Evolutionary conservation across 2,888 invertebrate genomes (phyloP), one percentile per base, ranked within the genome.

Genomic region (Parnassius mnemosyne): DNA sequence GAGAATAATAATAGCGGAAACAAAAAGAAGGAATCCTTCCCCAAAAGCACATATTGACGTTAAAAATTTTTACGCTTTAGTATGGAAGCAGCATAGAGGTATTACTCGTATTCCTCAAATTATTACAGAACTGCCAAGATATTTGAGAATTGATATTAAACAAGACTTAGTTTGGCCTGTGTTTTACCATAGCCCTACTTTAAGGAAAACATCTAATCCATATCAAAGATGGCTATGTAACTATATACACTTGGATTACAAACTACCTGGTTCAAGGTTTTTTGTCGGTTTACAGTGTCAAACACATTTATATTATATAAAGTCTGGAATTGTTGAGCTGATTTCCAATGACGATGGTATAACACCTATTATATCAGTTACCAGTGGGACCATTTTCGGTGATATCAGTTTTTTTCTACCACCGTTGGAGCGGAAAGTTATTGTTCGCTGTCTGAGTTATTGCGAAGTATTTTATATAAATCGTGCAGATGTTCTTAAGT

Each of bases 151-250:
- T 9, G 82, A 83, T 10, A 76, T 88, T 9, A 76, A 71, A 55
- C 77, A 79, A 66, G 88, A 88, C 68, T 71, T 88, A 46, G 71
- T 81, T 25, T 88, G 88, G 88, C 78, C 79, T 5, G 68, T 88
- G 25, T 86, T 81, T 68, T 76, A 82, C 56, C 88, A 88, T 25
- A 88, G 88, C 58, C 87, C 87, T 0, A 79, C 79, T 7, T 73
- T 88, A 3, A 77, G 84, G 64, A 81, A 78, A 56, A 80, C 81
- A 2, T 83, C 83, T 1, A 63, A 59, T 5, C 61, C 83, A 12
- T 84, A 81, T 43, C 78, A 83, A 65, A 73, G 85, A 54, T 83
- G 76, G 78, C 34, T 88, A 11, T 77, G 81, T 49, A 81, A 85
- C 43, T 66, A 65, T 53, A 75, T 84, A 34, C 68, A 68, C 9